Conservation (phyloP, 1,140 invertebrate species). For the Bombus terrestris region DNA sequence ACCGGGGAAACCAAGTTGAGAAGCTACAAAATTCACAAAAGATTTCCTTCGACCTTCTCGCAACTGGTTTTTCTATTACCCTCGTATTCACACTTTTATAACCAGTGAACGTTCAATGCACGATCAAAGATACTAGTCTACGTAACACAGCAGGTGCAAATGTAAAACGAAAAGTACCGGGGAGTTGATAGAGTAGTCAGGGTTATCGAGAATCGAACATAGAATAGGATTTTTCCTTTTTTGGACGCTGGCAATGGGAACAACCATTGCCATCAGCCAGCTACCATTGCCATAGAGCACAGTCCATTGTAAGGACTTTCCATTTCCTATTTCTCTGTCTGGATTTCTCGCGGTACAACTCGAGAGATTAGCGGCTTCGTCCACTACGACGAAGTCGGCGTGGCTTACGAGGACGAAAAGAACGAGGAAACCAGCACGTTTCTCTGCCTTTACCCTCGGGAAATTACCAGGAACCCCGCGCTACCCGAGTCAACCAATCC, state of each 20-base stretch:
- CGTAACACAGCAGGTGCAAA: not conserved
- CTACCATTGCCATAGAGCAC: not conserved
- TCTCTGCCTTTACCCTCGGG: conserved; percentile 72
- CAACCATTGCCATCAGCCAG: too few species aligned
- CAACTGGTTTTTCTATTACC: too few species aligned
- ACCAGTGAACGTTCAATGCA: not conserved
- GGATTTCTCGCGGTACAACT: conserved; percentile 58
- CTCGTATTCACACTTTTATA: too few species aligned
- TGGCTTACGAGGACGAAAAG: conserved; percentile 32
- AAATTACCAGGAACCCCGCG: conserved; percentile 71
- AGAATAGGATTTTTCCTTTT: not conserved
- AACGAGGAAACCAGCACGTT: conserved; percentile 65
- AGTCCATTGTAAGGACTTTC: conserved; percentile 34
- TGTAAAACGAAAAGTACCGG: conserved; percentile 9
- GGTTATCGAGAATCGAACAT: conserved; percentile 12
- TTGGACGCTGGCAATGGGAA: not conserved
- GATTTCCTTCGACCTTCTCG: not conserved
- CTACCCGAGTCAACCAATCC: conserved; percentile 58
- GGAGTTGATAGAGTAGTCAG: not conserved
- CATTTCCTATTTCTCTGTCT: conserved; percentile 50
- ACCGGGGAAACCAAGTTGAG: not conserved
- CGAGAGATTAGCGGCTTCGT: conserved; percentile 67
- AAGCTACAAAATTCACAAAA: not conserved
- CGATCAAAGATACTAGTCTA: not conserved
- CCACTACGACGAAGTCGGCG: conserved; percentile 46